Evolutionary conservation across 2,888 invertebrate species (phyloP), one percentile per base, ranked within the genome.

Genomic region (Eupithecia dodoneata): DNA sequence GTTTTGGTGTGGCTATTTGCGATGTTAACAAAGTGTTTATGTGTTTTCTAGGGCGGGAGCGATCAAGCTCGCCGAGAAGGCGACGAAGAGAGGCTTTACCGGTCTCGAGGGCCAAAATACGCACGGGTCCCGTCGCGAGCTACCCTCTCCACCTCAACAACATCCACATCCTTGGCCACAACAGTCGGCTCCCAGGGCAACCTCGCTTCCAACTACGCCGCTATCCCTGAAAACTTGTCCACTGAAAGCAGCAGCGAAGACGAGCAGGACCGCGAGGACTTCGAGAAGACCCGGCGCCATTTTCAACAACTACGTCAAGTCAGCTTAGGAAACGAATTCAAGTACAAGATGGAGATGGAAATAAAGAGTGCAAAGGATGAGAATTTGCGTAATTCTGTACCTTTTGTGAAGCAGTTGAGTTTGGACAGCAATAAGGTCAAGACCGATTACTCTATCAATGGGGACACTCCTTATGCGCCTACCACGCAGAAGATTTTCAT

Each of bases 301-400:
- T 96, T 96, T 85, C 96, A 96, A 86, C 96, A 96, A 84, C 92
- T 96, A 80, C 95, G 96, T 75, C 96, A 96, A 84, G 95, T 96
- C 80, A 96, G 96, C 88, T 91, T 96, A 85, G 96, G 96, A 81
- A 96, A 96, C 89, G 96, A 96, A 82, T 96, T 96, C 83, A 96
- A 95, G 91, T 95, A 95, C 90, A 95, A 95, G 85, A 95, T 95
- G 94, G 96, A 96, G 89, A 96, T 96, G 96, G 96, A 96, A 88
- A 96, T 96, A 74, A 96, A 96, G 87, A 93, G 91, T 81, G 96
- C 96, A 49, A 96, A 96, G 82, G 95, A 96, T 74, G 96, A 96
- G 84, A 96, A 96, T 86, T 87, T 96, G 76, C 93, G 96, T 42
- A 96, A 94, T 85, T 94, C 96, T n/a, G 93, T 96, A 81, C 96